Conservation (phyloP, 2,888 invertebrate species). For the Phaonia tiefii region DNA sequence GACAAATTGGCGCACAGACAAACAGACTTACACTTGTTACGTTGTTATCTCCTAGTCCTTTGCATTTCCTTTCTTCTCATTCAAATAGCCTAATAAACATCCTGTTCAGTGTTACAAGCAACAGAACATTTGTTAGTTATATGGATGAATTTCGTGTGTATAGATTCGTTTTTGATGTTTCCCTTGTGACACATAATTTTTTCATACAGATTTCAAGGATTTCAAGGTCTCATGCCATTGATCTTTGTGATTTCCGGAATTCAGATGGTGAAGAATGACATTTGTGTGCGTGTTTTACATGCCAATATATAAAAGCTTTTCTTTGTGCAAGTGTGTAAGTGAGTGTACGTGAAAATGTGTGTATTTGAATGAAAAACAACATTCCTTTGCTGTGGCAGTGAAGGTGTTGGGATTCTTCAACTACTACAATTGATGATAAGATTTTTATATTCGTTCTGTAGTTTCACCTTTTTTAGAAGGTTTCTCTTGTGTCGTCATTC, state of each 20-base stretch:
- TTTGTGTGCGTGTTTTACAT: conserved; percentile 2
- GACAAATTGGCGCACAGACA: too few species aligned
- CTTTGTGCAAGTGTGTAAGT: conserved; percentile 14
- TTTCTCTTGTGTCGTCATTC: too few species aligned
- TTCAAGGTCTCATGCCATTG: conserved; percentile 9
- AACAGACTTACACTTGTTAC: neutral
- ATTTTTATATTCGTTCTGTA: conserved; percentile 43
- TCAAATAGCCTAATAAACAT: conserved; percentile 10
- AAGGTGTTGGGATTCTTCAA: conserved; percentile 43
- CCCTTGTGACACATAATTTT: conserved; percentile 48
- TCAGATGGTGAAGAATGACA: neutral
- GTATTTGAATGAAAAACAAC: neutral
- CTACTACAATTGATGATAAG: conserved; percentile 52
- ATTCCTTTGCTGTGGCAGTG: neutral
- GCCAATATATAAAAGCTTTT: neutral
- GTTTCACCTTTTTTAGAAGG: too few species aligned
- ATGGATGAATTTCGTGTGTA: conserved; percentile 25
- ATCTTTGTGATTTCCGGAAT: neutral
- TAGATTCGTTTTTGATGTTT: conserved; percentile 41
- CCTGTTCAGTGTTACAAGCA: neutral
- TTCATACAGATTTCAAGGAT: conserved; percentile 22
- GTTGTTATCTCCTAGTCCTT: neutral
- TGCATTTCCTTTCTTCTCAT: neutral
- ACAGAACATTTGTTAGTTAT: neutral
- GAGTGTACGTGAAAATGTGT: conserved; percentile 41